A percentile compares a stretch with the other conserved stretches of the same genome.
Evolutionary conservation across 2,888 invertebrate species (phyloP).

Genomic region (Hydrotaea diabolus): DNA sequence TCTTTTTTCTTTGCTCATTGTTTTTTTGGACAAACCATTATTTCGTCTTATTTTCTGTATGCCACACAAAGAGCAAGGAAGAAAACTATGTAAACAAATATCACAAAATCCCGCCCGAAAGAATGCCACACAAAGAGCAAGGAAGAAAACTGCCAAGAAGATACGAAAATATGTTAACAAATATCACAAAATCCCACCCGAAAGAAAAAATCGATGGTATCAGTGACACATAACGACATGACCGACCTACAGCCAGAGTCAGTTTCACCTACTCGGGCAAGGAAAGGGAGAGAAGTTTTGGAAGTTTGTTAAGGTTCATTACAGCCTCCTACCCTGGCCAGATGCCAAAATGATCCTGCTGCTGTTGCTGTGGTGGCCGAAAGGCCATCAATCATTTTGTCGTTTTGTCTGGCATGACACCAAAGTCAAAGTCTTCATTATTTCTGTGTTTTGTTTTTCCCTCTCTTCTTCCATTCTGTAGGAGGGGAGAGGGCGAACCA

Average conservation of each 20-base stretch:
- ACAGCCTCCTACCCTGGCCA: no score
- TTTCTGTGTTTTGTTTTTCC: neutral
- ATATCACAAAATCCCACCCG: neutral
- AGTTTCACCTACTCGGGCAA: neutral
- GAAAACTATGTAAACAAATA: neutral
- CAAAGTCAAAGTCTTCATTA: conserved; percentile 20
- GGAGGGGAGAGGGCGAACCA: neutral
- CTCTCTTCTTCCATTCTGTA: no score
- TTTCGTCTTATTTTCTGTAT: neutral
- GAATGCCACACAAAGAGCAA: neutral
- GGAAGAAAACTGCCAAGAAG: neutral
- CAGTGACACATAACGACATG: neutral
- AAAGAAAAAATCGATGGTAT: neutral
- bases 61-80: neutral
- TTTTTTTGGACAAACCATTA: no score
- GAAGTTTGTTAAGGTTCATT: neutral
- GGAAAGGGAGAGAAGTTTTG: neutral
- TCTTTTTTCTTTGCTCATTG: no score
- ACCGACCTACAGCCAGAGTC: neutral
- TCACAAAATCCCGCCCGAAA: neutral
- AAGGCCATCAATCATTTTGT: conserved; percentile 46
- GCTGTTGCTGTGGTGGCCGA: neutral
- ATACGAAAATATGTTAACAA: neutral
- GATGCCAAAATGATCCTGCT: neutral
- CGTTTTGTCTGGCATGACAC: conserved; percentile 32